Conservation (phyloP, 2,797 vertebrate genomes). For the Tamandua tetradactyla region DNA sequence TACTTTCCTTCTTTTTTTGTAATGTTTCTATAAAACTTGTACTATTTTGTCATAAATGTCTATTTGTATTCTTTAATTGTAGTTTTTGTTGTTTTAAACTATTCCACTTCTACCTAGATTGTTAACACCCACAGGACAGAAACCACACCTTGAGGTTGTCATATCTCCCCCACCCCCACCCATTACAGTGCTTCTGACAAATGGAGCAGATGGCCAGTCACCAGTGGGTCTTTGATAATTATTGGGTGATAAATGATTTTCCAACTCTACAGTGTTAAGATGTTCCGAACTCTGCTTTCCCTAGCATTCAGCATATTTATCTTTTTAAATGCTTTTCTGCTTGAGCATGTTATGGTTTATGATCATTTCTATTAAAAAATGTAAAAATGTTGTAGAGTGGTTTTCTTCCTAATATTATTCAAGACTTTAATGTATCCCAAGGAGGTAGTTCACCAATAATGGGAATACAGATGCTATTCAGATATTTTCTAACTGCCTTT, state of each 20-base stretch:
- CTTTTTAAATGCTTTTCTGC: background rate
- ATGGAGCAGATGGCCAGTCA: background rate
- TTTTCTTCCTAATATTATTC: background rate
- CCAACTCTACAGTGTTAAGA: background rate
- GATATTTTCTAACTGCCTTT: background rate
- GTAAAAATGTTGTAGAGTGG: background rate
- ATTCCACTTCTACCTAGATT: background rate
- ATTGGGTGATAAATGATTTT: background rate
- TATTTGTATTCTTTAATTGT: background rate
- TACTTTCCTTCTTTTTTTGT: background rate
- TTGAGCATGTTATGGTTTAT: conserved; percentile 9
- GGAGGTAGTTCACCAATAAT: background rate
- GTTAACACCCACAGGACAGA: background rate
- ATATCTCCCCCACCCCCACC: background rate
- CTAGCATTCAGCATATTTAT: background rate
- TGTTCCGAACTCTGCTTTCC: background rate
- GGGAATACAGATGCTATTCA: background rate
- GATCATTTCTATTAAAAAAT: background rate
- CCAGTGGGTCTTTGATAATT: background rate
- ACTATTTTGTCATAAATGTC: background rate
- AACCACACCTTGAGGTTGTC: background rate
- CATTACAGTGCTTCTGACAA: background rate
- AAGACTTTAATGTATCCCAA: background rate
- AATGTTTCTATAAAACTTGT: background rate
- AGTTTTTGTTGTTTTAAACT: background rate